These are phyloP conservation scores for Proterorhinus semilunaris DNA, from an alignment of 2,113 vertebrate genomes.

Conservation along the genomic window DNA sequence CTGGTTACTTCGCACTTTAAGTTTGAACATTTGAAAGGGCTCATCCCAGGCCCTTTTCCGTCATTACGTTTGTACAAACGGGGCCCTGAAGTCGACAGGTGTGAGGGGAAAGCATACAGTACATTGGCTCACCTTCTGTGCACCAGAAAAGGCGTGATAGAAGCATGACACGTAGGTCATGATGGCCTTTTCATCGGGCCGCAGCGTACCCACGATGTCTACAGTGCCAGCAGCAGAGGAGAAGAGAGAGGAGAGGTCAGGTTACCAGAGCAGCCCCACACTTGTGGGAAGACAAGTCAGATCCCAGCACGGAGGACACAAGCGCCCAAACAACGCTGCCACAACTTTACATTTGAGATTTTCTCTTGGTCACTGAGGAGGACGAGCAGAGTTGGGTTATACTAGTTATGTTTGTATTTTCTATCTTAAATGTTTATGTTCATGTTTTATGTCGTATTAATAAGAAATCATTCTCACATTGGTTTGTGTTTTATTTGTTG, in stretches of 20 bases:
- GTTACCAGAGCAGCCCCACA: constrained; percentile 77
- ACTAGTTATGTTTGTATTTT: too few species aligned
- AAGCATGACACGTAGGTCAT: constrained; percentile 99
- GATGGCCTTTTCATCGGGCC: constrained; percentile 99
- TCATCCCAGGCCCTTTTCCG: too few species aligned
- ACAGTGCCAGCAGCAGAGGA: constrained; percentile 52
- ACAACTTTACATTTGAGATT: too few species aligned
- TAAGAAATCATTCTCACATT: too few species aligned
- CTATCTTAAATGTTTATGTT: background rate
- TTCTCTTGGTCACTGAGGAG: too few species aligned
- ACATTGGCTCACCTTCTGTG: constrained; percentile 94
- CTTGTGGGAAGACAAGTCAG: background rate
- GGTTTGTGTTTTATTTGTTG: too few species aligned
- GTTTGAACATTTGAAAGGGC: too few species aligned
- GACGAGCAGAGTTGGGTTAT: too few species aligned
- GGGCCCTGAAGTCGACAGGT: background rate
- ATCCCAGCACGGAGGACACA: background rate
- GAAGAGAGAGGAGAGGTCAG: constrained; percentile 30
- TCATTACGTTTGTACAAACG: too few species aligned
- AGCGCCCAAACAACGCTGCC: background rate
- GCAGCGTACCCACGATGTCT: constrained; percentile 99
- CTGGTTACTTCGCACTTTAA: too few species aligned
- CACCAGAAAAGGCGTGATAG: constrained; percentile 99
- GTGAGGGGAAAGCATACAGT: constrained; percentile 63
- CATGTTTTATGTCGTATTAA: background rate